Base-by-base conservation (phyloP, 2,113 vertebrate genomes). In the Neodontobutis hainanensis region DNA sequence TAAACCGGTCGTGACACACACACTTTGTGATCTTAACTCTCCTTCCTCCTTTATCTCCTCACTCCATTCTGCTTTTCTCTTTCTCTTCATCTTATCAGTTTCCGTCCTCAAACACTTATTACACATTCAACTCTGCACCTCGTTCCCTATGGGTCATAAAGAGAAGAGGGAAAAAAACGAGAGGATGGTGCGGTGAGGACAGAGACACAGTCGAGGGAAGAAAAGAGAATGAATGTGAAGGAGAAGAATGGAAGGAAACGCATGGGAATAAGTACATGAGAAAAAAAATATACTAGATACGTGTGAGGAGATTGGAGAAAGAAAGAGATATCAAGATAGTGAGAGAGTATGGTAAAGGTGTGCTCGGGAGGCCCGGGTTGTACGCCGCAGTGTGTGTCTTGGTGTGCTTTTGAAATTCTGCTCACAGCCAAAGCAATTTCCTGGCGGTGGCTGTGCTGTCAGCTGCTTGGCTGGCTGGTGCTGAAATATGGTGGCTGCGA, bases 351-450 rank as follows among this genome's bases (percentile, higher is more conserved):
- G 49, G 19, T 32, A 51, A 74, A 71, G 75, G 42, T 83, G 92
- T 69, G 82, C 78, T 90, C 92, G 90, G 80, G 82, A 85, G 74
- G 87, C 88, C 62, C 15, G 84, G 78, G 34, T 55, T 14, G 44
- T 55, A 46, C 75, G 83, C 88, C 78, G 90, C 90, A 90, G 94
- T 95, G 93, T 96, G 92, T 88, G 52, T 55, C 52, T 55, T 15
- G 34, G 52, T 55, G 93, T 94, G 86, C 84, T 92, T 92, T 95
- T 98, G 94, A 96, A 95, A 98, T 98, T 97, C 97, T 89, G 92
- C 93, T 98, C 96, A 97, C 94, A 97, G 93, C 93, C 92, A 94
- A 95, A 95, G 94, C 94, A 95, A 94, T 96, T 96, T 96, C 95
- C 94, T 95, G 95, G 94, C 93, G 88, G 96, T 94, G 94, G 94